phyloP scores from a whole-genome alignment of 2,113 vertebrate species.

The Planiliza haematocheilus region DNA sequence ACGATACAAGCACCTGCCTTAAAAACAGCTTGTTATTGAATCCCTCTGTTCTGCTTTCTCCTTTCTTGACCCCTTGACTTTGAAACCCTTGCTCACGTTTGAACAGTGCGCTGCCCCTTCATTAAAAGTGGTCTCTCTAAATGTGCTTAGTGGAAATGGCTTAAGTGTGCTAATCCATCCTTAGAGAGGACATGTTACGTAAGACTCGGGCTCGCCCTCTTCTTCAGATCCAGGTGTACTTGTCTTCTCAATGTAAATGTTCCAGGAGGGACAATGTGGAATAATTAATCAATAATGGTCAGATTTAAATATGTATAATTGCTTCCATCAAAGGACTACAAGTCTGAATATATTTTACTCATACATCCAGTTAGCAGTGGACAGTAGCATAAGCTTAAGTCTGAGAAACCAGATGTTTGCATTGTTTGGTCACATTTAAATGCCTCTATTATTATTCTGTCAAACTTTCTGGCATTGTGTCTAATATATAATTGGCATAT shows the following conservation, averaged over 20 bases:
- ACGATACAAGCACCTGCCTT: background rate
- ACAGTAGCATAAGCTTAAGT: too few species aligned
- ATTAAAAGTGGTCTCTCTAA: conserved; percentile 58
- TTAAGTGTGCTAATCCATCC: conserved; percentile 70
- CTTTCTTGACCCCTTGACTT: conserved; percentile 50
- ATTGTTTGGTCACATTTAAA: too few species aligned
- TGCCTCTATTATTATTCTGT: too few species aligned
- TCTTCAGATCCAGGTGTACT: conserved; percentile 46
- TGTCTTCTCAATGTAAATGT: conserved; percentile 10
- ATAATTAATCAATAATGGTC: too few species aligned
- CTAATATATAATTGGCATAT: too few species aligned
- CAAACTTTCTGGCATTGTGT: too few species aligned
- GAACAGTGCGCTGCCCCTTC: conserved; percentile 30
- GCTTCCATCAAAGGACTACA: too few species aligned
- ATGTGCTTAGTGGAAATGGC: conserved; percentile 66
- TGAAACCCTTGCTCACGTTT: conserved; percentile 19
- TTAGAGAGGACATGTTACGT: conserved; percentile 62
- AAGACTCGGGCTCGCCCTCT: conserved; percentile 41
- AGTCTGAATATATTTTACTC: too few species aligned
- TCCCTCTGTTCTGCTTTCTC: background rate
- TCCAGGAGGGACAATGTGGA: background rate
- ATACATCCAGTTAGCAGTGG: too few species aligned
- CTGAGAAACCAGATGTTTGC: too few species aligned
- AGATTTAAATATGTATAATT: too few species aligned
- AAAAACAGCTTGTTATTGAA: background rate